A percentile compares a stretch with the other conserved stretches of the same genome.
These are phyloP conservation scores for Drosophila quadrilineata DNA, from an alignment of 1,140 invertebrate genomes.

Conservation along the genomic window DNA sequence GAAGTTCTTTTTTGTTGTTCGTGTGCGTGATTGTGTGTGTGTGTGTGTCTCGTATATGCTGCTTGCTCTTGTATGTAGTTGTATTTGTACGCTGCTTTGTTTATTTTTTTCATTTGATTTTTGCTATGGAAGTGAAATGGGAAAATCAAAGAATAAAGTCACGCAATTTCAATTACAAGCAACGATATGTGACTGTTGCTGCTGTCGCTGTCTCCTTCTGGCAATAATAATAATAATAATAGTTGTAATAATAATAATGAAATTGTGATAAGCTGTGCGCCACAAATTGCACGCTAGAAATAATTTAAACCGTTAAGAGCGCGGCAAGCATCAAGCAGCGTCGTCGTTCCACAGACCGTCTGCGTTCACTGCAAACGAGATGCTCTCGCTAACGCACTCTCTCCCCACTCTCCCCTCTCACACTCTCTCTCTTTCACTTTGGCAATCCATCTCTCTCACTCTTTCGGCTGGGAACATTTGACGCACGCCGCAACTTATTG, in stretches of 20 bases:
- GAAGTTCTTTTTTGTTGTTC: slow-evolving; percentile 1
- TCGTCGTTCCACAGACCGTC: slow-evolving; percentile 69
- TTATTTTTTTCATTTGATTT: slow-evolving; percentile 28
- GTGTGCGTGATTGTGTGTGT: neutral
- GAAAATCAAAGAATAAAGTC: slow-evolving; percentile 76
- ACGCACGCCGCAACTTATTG: slow-evolving; percentile 58
- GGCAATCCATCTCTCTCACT: slow-evolving; percentile 15
- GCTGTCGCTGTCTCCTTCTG: slow-evolving; percentile 13
- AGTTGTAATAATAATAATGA: slow-evolving; percentile 70
- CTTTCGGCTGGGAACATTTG: slow-evolving; percentile 42
- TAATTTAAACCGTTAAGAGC: slow-evolving; percentile 69
- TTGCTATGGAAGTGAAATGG: slow-evolving; percentile 45
- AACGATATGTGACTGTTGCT: too few relatives aligned
- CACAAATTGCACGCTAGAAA: slow-evolving; percentile 76
- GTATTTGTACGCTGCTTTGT: slow-evolving; percentile 46
- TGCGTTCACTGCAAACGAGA: slow-evolving; percentile 23
- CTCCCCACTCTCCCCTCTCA: neutral
- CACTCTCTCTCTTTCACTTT: neutral
- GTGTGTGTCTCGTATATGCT: slow-evolving; percentile 11
- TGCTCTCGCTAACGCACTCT: neutral
- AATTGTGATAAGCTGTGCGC: slow-evolving; percentile 75
- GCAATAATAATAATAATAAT: slow-evolving; percentile 45
- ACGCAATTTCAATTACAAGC: slow-evolving; percentile 78
- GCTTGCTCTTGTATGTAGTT: slow-evolving; percentile 10
- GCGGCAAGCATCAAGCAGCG: slow-evolving; percentile 47